A percentile compares a stretch with the other conserved stretches of the same genome.
These are phyloP conservation scores for Oxycera nigricornis DNA, from an alignment of 2,888 invertebrate species.

Conservation along the genomic window DNA sequence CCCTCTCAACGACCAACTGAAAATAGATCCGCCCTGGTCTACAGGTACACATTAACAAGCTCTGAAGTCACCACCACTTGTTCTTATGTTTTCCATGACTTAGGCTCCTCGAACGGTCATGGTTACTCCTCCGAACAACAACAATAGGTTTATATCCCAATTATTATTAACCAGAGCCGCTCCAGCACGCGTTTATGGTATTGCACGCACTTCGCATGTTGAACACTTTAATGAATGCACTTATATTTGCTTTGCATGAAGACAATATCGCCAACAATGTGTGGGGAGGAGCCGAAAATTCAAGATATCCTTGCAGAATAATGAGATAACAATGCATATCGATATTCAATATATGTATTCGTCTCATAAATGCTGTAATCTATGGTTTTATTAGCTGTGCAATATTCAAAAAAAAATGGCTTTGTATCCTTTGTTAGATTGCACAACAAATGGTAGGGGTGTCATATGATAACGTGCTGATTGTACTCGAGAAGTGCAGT, in stretches of 20 bases:
- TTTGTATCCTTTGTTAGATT: no score
- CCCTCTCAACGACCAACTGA: no score
- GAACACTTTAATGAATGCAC: conserved; percentile 4
- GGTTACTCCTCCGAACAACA: background rate
- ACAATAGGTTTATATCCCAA: background rate
- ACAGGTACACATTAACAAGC: no score
- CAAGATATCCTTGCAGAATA: background rate
- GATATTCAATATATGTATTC: conserved; percentile 27
- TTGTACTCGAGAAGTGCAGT: no score
- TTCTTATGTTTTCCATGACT: background rate
- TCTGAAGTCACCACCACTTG: no score
- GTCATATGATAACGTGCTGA: no score
- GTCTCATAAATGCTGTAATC: background rate
- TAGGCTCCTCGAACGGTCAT: background rate
- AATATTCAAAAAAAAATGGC: no score
- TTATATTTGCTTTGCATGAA: background rate
- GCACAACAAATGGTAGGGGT: no score
- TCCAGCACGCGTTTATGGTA: conserved; percentile 2
- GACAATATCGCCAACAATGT: background rate
- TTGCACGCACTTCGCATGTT: background rate
- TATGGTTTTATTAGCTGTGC: background rate
- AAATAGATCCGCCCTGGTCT: no score
- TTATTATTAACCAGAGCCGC: background rate
- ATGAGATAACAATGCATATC: background rate
- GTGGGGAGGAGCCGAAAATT: background rate